Evolutionary conservation across 2,888 invertebrate species (phyloP).

Genomic region (Synergus umbraculus): DNA sequence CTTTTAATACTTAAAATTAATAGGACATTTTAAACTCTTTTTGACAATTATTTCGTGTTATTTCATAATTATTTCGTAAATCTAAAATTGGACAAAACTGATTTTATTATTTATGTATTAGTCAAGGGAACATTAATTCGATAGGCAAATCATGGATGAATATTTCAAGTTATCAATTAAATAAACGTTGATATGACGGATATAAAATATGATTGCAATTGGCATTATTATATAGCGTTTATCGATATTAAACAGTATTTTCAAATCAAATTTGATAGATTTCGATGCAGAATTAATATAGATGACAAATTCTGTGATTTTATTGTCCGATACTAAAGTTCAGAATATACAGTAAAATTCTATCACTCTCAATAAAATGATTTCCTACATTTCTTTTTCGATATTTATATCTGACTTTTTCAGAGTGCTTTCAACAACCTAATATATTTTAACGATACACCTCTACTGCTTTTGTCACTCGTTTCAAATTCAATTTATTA

Average conservation of each 20-base stretch:
- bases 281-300: background rate
- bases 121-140: too few species aligned
- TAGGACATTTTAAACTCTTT: too few species aligned
- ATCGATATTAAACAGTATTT: background rate
- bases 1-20: too few species aligned
- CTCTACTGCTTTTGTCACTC: background rate
- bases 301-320: conserved; percentile 13
- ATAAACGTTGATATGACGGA: background rate
- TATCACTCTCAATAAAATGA: background rate
- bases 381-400: background rate
- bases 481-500: background rate
- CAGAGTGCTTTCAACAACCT: background rate
- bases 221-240: background rate
- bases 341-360: conserved; percentile 1
- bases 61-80: too few species aligned
- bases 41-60: too few species aligned
- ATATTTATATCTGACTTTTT: background rate
- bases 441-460: background rate
- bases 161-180: conserved; percentile 8
- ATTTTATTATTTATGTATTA: too few species aligned
- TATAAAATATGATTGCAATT: background rate
- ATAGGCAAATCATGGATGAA: too few species aligned
- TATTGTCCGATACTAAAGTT: background rate
- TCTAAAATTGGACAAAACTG: too few species aligned
- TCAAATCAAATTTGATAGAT: conserved; percentile 11